Evolutionary conservation across 2,113 vertebrate genomes (phyloP).

Genomic region (Zapus hudsonius): DNA sequence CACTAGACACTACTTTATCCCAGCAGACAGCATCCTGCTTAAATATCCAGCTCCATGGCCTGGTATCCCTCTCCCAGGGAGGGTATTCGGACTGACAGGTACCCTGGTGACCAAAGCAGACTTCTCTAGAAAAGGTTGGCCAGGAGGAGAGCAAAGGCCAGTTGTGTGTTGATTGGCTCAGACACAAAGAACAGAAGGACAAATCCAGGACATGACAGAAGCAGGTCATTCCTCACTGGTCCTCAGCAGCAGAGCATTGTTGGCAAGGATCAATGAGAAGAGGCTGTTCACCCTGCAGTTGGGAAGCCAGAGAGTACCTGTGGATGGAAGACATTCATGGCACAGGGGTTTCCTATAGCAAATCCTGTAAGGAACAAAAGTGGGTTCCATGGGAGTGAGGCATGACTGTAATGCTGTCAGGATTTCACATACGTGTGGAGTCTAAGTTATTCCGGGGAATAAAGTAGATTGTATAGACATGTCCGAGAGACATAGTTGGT

Average conservation of each 20-base stretch:
- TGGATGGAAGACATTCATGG: too few species aligned
- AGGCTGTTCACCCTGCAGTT: neutral
- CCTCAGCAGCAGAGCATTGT: neutral
- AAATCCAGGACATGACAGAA: neutral
- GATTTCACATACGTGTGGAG: rapidly evolving
- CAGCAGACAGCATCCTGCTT: neutral
- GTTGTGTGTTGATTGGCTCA: neutral
- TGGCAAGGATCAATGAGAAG: neutral
- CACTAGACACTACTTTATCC: neutral
- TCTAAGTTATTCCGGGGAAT: neutral
- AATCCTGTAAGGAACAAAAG: neutral
- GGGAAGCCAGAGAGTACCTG: neutral
- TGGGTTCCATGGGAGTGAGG: neutral
- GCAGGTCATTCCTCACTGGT: neutral
- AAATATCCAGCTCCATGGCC: neutral
- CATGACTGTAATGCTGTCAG: neutral
- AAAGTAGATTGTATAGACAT: neutral
- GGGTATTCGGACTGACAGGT: neutral
- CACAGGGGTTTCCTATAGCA: neutral
- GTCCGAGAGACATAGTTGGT: neutral
- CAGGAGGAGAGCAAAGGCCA: neutral
- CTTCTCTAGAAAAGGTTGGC: neutral
- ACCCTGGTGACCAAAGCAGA: neutral
- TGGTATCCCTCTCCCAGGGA: neutral
- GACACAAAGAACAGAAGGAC: neutral